These are phyloP conservation scores for Sprattus sprattus DNA, from an alignment of 2,113 vertebrate species.

Conservation along the genomic window DNA sequence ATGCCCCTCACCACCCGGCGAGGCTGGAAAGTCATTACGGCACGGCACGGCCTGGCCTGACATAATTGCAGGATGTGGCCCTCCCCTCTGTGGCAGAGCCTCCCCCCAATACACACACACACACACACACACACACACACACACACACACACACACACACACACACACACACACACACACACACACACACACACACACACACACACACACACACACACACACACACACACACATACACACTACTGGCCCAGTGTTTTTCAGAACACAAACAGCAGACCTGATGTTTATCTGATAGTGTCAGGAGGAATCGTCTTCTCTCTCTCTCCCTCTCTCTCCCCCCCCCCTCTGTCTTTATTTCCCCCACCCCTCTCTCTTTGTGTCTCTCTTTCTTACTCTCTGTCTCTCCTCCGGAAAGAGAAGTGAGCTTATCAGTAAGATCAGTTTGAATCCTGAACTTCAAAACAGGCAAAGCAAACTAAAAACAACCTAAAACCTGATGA, in stretches of 20 bases:
- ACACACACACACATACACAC: constrained; percentile 1
- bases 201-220: neutral
- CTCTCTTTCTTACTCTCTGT: neutral
- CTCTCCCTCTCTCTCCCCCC: neutral
- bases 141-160: constrained; percentile 6
- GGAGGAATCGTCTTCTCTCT: constrained; percentile 2
- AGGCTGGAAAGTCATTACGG: constrained; percentile 43
- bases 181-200: neutral
- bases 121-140: neutral
- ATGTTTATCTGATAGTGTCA: constrained; percentile 42
- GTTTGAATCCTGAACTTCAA: neutral
- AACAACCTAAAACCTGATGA: constrained; percentile 8
- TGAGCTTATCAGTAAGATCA: neutral
- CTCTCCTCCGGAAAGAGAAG: constrained; percentile 36
- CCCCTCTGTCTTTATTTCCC: neutral
- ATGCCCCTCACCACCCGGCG: constrained; percentile 38
- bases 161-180: constrained; percentile 1
- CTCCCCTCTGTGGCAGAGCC: constrained; percentile 41
- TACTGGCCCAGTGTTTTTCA: constrained; percentile 42
- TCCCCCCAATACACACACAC: constrained; percentile 24
- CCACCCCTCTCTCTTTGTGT: neutral
- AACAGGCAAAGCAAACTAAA: constrained; percentile 15
- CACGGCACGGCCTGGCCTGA: constrained; percentile 31
- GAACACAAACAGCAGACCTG: constrained; percentile 49
- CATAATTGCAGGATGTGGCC: constrained; percentile 59